A percentile compares a stretch with the other conserved stretches of the same genome.
Evolutionary conservation across 2,113 vertebrate species (phyloP).

Genomic region (Scomber scombrus): DNA sequence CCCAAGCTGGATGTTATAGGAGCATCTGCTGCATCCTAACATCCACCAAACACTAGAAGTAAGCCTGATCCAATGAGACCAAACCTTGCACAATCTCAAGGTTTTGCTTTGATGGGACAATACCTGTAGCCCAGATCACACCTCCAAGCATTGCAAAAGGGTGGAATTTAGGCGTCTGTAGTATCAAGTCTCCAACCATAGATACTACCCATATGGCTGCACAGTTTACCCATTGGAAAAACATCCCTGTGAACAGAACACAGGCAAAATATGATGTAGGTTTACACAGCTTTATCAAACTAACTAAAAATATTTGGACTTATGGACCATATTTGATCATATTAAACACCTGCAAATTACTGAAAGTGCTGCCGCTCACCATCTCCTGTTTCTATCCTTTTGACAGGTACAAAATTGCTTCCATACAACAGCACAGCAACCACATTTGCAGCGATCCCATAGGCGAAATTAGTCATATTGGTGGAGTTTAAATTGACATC

Average conservation of each 20-base stretch:
- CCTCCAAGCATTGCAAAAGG: slow-evolving; percentile 93
- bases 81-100: neutral
- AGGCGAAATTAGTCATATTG: slow-evolving; percentile 78
- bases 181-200: slow-evolving; percentile 86
- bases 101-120: no score
- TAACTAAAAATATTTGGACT: no score
- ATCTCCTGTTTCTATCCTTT: slow-evolving; percentile 90
- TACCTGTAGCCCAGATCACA: slow-evolving; percentile 93
- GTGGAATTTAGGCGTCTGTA: slow-evolving; percentile 88
- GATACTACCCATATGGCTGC: slow-evolving; percentile 89
- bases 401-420: slow-evolving; percentile 92
- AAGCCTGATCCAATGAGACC: neutral
- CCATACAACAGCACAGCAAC: slow-evolving; percentile 88
- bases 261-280: neutral
- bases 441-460: slow-evolving; percentile 85
- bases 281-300: neutral
- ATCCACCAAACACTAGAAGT: neutral
- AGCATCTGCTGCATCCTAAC: neutral
- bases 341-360: neutral
- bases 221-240: slow-evolving; percentile 93
- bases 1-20: neutral
- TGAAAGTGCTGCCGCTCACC: slow-evolving; percentile 77
- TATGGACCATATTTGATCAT: neutral
- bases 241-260: slow-evolving; percentile 87
- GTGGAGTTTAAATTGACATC: slow-evolving; percentile 43